Base-by-base conservation (phyloP, 2,797 vertebrate genomes). In the Rhinoraja longicauda region DNA sequence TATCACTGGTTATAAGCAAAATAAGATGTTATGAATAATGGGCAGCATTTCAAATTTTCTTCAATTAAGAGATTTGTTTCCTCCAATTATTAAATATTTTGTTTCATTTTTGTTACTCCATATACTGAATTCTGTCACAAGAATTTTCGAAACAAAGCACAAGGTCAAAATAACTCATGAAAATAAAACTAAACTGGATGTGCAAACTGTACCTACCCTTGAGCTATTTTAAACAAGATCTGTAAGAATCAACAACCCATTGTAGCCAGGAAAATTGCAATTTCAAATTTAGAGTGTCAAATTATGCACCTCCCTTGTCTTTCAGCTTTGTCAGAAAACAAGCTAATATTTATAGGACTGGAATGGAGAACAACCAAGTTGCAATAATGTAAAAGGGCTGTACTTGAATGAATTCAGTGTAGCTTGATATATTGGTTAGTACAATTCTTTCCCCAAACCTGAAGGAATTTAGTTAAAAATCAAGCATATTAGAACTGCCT, bases 31-130 rank as follows among this genome's bases (percentile, higher is more conserved):
- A 39, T 45, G 19, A 26, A 39, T 24, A 90, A 90, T 36, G 59
- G 32, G 32, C n/a, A 62, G 0, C 9, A 13, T 26, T 45, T 26
- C 21, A 29, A 13, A 91, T 45, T 73, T 36, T 15, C 21, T 13
- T 4, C 8, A 57, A 91, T 12, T n/a, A n/a, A 59, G 29, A 29
- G 13, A 29, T 62, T 59, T 62, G 57, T 19, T 86, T 86, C 13
- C 6, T 7, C 15, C 0, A 59, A 86, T 86, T 64, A 70, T 36
- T 29, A 64, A 90, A 67, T 3, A 8, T 32, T 67, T 36, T 13
- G 19, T 90, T 64, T 90, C n/a, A 88, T 15, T 88, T 84, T 57
- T 88, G 59, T 67, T 67, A 39, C 21, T 70, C n/a, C 67, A 88
- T 70, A 32, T 4, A 39, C 6, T 45, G 21, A 72, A 88, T 32